These are phyloP conservation scores for Tricholauxania praeusta DNA, from an alignment of 2,888 invertebrate species.

Conservation along the genomic window DNA sequence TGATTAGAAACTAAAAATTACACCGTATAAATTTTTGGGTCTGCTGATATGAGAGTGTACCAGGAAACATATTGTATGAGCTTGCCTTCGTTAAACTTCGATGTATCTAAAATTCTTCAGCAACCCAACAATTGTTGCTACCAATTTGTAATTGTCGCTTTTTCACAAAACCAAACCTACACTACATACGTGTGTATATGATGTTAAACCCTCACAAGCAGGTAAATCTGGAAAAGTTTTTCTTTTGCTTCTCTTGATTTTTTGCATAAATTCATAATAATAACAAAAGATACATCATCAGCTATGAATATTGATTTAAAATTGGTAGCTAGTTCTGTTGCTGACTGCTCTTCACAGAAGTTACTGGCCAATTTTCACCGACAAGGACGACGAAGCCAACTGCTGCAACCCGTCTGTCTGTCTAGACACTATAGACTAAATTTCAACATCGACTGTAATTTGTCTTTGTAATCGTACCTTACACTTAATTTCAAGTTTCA, in stretches of 20 bases:
- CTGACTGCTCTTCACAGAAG: conserved; percentile 3
- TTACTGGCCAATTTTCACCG: conserved; percentile 11
- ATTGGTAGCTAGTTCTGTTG: conserved; percentile 24
- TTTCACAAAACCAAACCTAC: no score
- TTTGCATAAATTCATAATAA: conserved; percentile 25
- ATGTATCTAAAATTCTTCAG: no score
- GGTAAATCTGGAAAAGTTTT: not conserved
- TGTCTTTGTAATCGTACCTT: conserved; percentile 51
- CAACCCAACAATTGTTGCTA: no score
- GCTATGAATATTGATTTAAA: conserved; percentile 33
- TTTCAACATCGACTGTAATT: conserved; percentile 42
- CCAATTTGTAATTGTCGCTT: no score
- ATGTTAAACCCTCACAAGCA: no score
- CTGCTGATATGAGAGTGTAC: no score
- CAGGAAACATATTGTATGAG: no score
- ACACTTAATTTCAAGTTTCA: conserved; percentile 49
- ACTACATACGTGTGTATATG: no score
- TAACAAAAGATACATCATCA: conserved; percentile 15
- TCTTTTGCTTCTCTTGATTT: not conserved
- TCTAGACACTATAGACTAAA: conserved; percentile 16
- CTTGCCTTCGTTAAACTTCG: no score
- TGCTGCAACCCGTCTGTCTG: not conserved
- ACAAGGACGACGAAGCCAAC: not conserved
- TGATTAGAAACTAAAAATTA: no score
- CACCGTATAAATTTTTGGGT: no score